phyloP scores from a whole-genome alignment of 2,888 invertebrate genomes.

The Leptinotarsa peninsularis region DNA sequence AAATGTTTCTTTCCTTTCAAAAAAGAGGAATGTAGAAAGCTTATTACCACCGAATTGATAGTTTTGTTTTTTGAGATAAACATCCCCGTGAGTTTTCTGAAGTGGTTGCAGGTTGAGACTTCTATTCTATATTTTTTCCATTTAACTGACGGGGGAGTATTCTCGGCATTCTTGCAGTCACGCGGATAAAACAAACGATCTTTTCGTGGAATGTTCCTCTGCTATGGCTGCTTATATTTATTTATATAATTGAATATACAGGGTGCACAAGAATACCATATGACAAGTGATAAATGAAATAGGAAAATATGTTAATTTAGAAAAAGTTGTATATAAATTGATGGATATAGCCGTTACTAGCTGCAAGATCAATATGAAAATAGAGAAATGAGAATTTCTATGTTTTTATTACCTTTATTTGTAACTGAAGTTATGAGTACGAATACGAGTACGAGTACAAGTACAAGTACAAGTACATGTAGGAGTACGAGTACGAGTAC shows the following conservation, averaged over 20 bases:
- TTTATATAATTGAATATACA: constrained; percentile 43
- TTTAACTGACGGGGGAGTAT: constrained; percentile 41
- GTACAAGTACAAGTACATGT: too few species aligned
- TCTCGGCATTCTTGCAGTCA: constrained; percentile 43
- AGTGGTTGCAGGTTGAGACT: constrained; percentile 41
- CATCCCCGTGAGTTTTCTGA: constrained; percentile 38
- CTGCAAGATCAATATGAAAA: too few species aligned
- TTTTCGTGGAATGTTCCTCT: constrained; percentile 36
- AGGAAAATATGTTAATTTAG: not conserved
- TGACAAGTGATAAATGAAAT: not conserved
- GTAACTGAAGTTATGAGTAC: too few species aligned
- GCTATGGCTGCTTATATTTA: constrained; percentile 42
- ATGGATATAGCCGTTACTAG: too few species aligned
- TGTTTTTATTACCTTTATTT: too few species aligned
- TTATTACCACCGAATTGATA: not conserved
- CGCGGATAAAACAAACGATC: constrained; percentile 42
- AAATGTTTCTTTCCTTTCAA: not conserved
- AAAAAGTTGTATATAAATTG: too few species aligned
- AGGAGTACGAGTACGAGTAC: too few species aligned
- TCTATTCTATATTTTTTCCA: constrained; percentile 43
- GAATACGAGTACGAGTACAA: too few species aligned
- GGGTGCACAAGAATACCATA: not conserved
- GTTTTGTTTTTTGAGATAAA: constrained; percentile 24
- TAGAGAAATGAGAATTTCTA: too few species aligned
- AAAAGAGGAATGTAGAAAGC: not conserved